Conservation (phyloP, 2,888 invertebrate genomes). For the Rhamnusium bicolor region DNA sequence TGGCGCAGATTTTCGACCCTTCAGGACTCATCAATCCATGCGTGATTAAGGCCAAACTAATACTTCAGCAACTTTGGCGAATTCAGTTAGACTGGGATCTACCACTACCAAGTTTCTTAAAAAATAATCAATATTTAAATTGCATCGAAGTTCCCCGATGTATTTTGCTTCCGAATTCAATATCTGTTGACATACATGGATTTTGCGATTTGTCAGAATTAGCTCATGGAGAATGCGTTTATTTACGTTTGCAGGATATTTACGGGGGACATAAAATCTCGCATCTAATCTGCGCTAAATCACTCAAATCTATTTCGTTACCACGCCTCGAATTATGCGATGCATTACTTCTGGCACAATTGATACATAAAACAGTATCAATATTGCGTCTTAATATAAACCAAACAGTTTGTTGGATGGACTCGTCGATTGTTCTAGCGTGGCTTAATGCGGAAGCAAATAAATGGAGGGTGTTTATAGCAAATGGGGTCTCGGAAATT, state of each 20-base stretch:
- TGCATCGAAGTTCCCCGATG: constrained; percentile 37
- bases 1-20: constrained; percentile 48
- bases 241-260: constrained; percentile 33
- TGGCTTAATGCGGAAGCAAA: constrained; percentile 38
- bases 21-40: constrained; percentile 46
- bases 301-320: constrained; percentile 45
- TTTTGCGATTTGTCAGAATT: constrained; percentile 44
- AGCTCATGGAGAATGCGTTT: constrained; percentile 41
- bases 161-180: constrained; percentile 17
- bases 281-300: constrained; percentile 37
- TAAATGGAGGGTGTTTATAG: constrained; percentile 41
- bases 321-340: constrained; percentile 51
- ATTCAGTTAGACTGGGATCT: constrained; percentile 43
- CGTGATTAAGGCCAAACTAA: constrained; percentile 44
- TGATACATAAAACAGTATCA: constrained; percentile 31
- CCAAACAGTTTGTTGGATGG: constrained; percentile 42
- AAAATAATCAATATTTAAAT: constrained; percentile 22
- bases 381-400: constrained; percentile 28
- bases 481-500: constrained; percentile 46
- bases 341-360: constrained; percentile 45
- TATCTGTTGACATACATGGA: constrained; percentile 39
- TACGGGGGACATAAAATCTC: background rate
- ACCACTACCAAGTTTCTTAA: constrained; percentile 30
- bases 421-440: constrained; percentile 46
- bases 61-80: constrained; percentile 48